These are phyloP conservation scores for Lucinisca nassula DNA, from an alignment of 2,888 invertebrate species.

Conservation along the genomic window DNA sequence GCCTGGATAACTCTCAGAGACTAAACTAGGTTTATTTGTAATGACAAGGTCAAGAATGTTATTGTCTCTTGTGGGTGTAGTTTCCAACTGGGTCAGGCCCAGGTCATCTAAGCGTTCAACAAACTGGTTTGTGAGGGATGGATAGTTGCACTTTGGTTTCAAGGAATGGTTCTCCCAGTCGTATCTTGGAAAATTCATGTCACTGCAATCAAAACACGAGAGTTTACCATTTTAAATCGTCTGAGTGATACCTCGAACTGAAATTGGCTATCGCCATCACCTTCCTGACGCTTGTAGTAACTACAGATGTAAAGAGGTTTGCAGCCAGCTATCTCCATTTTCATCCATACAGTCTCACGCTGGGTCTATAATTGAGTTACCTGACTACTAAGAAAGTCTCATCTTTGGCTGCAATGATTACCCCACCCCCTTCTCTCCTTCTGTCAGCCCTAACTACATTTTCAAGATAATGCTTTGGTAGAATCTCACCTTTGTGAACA, in stretches of 20 bases:
- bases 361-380: background rate
- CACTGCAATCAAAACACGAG: background rate
- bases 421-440: too few species aligned
- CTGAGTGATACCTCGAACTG: background rate
- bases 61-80: background rate
- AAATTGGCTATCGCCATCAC: background rate
- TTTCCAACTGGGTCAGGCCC: background rate
- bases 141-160: background rate
- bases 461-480: too few species aligned
- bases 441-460: too few species aligned
- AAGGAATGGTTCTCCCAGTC: background rate
- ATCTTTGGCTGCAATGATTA: too few species aligned
- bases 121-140: too few species aligned
- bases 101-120: background rate
- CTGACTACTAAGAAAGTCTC: background rate
- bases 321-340: background rate
- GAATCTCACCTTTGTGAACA: too few species aligned
- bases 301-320: background rate
- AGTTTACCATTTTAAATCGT: background rate
- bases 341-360: background rate
- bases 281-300: background rate
- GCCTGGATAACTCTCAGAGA: background rate
- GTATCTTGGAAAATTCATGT: background rate
- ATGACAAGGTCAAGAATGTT: too few species aligned
- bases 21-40: background rate